A percentile compares a stretch with the other conserved stretches of the same genome.
phyloP scores from a whole-genome alignment of 1,140 invertebrate species.

The Stenopsyche tienmushanensis region DNA sequence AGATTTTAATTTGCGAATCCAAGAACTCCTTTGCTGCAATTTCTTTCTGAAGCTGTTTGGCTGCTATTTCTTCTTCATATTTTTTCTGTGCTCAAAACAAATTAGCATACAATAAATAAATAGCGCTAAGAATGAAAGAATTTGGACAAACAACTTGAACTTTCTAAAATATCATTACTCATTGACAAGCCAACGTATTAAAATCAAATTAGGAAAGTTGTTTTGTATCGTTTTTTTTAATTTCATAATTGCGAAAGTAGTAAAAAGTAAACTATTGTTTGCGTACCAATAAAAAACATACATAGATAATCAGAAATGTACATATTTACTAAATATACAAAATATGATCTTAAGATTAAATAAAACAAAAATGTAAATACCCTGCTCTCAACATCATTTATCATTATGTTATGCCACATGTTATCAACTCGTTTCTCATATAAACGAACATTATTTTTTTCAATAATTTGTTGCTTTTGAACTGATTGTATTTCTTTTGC shows the following conservation, averaged over 20 bases:
- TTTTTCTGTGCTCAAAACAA: slow-evolving; percentile 1
- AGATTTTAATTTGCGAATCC: slow-evolving; percentile 27
- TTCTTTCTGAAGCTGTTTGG: slow-evolving; percentile 15
- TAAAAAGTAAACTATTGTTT: too few relatives aligned
- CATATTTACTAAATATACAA: not conserved
- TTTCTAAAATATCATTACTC: too few relatives aligned
- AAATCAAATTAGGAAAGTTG: too few relatives aligned
- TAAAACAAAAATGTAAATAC: slow-evolving; percentile 17
- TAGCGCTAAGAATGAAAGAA: too few relatives aligned
- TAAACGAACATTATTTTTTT: slow-evolving; percentile 25
- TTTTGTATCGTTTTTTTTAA: too few relatives aligned
- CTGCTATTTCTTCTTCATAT: slow-evolving; percentile 15
- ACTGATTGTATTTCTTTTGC: slow-evolving; percentile 26
- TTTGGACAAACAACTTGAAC: too few relatives aligned
- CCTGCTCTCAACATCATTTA: slow-evolving; percentile 27
- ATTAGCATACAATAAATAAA: too few relatives aligned
- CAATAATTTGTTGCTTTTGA: slow-evolving; percentile 36
- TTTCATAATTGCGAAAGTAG: too few relatives aligned
- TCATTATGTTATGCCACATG: slow-evolving; percentile 34
- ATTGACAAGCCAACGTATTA: too few relatives aligned
- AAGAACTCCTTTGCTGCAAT: slow-evolving; percentile 23
- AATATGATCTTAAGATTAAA: not conserved
- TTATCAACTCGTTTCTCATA: slow-evolving; percentile 27
- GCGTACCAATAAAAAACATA: too few relatives aligned
- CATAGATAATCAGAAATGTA: too few relatives aligned